phyloP scores from a whole-genome alignment of 2,888 invertebrate genomes.

The Apamea epomidion region DNA sequence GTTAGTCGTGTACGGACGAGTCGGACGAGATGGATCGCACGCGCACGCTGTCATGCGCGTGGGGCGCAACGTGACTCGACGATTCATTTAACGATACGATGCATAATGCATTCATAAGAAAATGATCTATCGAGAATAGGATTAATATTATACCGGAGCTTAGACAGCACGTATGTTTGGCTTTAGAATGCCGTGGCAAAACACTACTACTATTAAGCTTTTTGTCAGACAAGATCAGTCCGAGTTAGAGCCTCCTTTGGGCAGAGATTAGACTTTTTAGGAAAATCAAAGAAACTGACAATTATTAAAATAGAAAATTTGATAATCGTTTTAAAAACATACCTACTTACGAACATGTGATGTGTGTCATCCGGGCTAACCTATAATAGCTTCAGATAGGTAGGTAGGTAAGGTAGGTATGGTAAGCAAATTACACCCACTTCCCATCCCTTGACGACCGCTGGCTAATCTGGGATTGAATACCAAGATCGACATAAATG shows the following conservation, averaged over 20 bases:
- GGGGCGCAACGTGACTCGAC: slow-evolving; percentile 55
- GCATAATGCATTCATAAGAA: slow-evolving; percentile 32
- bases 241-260: not conserved
- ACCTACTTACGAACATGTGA: not conserved
- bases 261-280: not conserved
- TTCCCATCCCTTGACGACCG: not conserved
- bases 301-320: not conserved
- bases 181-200: not conserved
- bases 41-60: slow-evolving; percentile 40
- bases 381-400: not conserved
- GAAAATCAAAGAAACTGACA: not conserved
- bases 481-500: not conserved
- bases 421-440: not conserved
- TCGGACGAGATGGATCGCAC: slow-evolving; percentile 29
- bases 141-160: slow-evolving; percentile 10
- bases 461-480: not conserved
- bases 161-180: slow-evolving; percentile 6
- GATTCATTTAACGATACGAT: slow-evolving; percentile 41
- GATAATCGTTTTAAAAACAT: not conserved
- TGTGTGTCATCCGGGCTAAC: not conserved
- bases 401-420: not conserved
- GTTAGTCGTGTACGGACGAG: slow-evolving; percentile 4
- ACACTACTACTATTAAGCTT: not conserved
- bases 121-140: not conserved
- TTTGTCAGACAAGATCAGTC: not conserved